These are phyloP conservation scores for Dione juno DNA, from an alignment of 2,888 invertebrate genomes.

Conservation along the genomic window DNA sequence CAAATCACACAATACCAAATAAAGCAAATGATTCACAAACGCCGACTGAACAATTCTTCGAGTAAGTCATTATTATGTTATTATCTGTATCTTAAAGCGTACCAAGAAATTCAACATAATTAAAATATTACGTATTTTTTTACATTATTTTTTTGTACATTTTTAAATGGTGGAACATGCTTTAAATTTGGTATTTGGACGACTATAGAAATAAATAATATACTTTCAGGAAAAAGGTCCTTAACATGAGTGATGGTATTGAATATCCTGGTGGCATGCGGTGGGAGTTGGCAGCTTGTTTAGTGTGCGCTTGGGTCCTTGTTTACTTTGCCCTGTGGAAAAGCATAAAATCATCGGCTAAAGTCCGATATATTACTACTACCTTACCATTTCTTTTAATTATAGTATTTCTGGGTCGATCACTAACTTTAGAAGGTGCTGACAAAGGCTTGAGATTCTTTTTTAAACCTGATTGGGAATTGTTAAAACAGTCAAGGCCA, in stretches of 20 bases:
- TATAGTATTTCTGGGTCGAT: constrained; percentile 92
- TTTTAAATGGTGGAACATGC: neutral
- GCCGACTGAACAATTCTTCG: constrained; percentile 96
- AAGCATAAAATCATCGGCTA: constrained; percentile 96
- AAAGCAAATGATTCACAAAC: constrained; percentile 89
- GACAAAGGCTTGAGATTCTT: constrained; percentile 93
- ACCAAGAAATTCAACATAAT: neutral
- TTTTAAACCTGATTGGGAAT: constrained; percentile 93
- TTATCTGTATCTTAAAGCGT: neutral
- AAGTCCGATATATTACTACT: constrained; percentile 96
- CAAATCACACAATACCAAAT: constrained; percentile 85
- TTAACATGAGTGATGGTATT: constrained; percentile 92
- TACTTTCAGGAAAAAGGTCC: constrained; percentile 90
- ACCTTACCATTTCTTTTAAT: constrained; percentile 95
- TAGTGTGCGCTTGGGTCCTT: constrained; percentile 95
- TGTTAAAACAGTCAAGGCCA: constrained; percentile 92
- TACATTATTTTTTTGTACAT: neutral
- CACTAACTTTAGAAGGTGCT: constrained; percentile 95
- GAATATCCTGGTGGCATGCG: constrained; percentile 91
- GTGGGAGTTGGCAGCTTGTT: constrained; percentile 95
- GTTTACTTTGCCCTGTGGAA: constrained; percentile 99
- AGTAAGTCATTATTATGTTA: constrained; percentile 84
- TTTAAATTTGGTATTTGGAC: neutral
- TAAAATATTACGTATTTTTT: too few relatives aligned
- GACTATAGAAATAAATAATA: constrained; percentile 16